phyloP scores from a whole-genome alignment of 2,113 vertebrate species.

The Aegotheles bennettii region DNA sequence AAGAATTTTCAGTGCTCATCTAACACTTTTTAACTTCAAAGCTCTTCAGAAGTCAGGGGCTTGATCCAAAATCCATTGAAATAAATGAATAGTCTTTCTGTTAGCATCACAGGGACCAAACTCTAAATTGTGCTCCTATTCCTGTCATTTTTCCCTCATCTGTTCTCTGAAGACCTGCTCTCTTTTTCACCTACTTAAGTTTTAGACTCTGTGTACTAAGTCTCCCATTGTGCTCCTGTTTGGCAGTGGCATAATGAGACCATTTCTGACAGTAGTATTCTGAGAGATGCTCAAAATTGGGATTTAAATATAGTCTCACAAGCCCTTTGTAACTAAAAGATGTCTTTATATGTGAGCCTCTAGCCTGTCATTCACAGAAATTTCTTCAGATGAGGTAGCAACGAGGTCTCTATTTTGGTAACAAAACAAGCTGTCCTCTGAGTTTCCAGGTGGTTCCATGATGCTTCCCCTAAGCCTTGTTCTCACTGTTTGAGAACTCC shows the following conservation, averaged over 20 bases:
- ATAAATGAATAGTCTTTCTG: not conserved
- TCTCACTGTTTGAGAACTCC: not conserved
- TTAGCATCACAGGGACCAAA: not conserved
- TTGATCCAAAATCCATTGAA: not conserved
- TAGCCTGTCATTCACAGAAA: not conserved
- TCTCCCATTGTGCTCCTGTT: not conserved
- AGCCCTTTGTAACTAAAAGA: not conserved
- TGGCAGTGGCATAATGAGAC: not conserved
- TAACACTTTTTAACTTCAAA: slow-evolving; percentile 27
- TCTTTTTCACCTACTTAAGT: not conserved
- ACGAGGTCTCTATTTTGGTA: not conserved
- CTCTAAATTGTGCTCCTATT: not conserved
- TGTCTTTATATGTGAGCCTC: not conserved
- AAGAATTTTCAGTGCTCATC: slow-evolving; percentile 10
- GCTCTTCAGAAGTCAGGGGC: slow-evolving; percentile 1
- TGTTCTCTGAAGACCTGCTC: not conserved
- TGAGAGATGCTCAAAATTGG: not conserved
- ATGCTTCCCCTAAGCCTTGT: not conserved
- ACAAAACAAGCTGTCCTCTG: not conserved
- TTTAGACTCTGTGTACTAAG: not conserved
- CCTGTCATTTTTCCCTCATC: not conserved
- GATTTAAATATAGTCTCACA: not conserved
- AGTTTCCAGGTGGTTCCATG: not conserved
- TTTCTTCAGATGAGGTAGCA: not conserved
- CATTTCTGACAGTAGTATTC: not conserved